Percentiles rank a stretch among this genome's conserved stretches.
Evolutionary conservation across 2,797 vertebrate species (phyloP).

Genomic region (Psittacula echo): DNA sequence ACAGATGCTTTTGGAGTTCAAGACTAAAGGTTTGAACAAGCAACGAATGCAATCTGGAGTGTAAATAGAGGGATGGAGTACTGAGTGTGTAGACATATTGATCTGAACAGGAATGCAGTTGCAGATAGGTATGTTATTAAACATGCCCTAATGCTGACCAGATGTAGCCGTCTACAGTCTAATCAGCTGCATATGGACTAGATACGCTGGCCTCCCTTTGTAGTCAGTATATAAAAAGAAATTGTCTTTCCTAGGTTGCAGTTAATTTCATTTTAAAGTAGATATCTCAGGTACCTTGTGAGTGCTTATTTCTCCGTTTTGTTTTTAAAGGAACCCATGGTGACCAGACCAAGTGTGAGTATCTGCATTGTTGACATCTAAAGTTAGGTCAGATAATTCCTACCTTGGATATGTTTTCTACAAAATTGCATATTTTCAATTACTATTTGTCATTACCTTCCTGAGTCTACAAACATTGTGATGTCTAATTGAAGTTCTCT

Average conservation of each 20-base stretch:
- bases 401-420: neutral
- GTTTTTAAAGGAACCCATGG: neutral
- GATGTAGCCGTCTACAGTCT: conserved; percentile 13
- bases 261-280: neutral
- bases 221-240: conserved; percentile 43
- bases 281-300: neutral
- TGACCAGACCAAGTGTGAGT: neutral
- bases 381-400: neutral
- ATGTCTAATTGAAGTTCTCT: neutral
- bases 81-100: neutral
- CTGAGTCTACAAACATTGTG: neutral
- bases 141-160: neutral
- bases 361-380: neutral
- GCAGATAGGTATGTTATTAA: conserved; percentile 58
- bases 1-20: conserved; percentile 10
- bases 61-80: neutral
- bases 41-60: neutral
- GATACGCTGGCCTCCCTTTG: conserved; percentile 33
- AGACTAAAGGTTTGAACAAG: conserved; percentile 11
- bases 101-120: conserved; percentile 36
- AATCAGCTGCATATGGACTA: conserved; percentile 47
- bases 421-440: neutral
- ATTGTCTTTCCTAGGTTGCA: conserved; percentile 1
- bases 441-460: neutral
- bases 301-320: neutral